Conservation (phyloP, 2,113 vertebrate species). For the Neodontobutis hainanensis region DNA sequence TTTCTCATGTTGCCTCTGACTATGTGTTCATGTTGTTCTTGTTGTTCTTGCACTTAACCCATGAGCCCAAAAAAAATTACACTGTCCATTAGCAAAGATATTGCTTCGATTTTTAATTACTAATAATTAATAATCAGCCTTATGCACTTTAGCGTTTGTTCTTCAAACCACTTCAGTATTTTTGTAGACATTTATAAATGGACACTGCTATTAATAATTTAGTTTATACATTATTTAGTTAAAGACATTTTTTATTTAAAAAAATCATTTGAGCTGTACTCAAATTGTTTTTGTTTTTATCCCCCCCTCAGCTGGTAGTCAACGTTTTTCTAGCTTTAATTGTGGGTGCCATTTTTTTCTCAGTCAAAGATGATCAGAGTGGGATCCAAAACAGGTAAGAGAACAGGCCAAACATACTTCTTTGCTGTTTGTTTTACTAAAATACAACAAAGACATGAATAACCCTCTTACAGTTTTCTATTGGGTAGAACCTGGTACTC, state of each 20-base stretch:
- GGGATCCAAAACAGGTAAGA: slow-evolving; percentile 91
- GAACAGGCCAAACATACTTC: neutral
- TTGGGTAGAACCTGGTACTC: slow-evolving; percentile 62
- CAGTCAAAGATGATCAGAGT: slow-evolving; percentile 75
- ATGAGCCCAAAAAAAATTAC: no score
- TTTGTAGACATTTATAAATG: no score
- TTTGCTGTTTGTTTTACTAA: neutral
- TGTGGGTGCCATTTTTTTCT: slow-evolving; percentile 88
- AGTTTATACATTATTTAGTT: no score
- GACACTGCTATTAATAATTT: no score
- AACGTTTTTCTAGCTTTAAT: slow-evolving; percentile 83
- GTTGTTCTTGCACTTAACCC: neutral
- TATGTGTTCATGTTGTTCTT: slow-evolving; percentile 2
- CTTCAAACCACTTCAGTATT: no score
- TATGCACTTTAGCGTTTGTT: no score
- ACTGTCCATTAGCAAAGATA: no score
- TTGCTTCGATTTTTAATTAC: no score
- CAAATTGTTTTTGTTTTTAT: slow-evolving; percentile 1
- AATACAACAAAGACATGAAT: slow-evolving; percentile 20
- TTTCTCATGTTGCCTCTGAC: slow-evolving; percentile 22
- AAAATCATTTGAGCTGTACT: neutral
- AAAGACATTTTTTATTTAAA: no score
- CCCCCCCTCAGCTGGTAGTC: slow-evolving; percentile 77
- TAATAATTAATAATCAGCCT: no score
- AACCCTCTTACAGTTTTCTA: slow-evolving; percentile 64